Percentiles rank a stretch among this genome's conserved stretches.
phyloP scores from a whole-genome alignment of 2,113 vertebrate genomes.

The Catharus minimus region DNA sequence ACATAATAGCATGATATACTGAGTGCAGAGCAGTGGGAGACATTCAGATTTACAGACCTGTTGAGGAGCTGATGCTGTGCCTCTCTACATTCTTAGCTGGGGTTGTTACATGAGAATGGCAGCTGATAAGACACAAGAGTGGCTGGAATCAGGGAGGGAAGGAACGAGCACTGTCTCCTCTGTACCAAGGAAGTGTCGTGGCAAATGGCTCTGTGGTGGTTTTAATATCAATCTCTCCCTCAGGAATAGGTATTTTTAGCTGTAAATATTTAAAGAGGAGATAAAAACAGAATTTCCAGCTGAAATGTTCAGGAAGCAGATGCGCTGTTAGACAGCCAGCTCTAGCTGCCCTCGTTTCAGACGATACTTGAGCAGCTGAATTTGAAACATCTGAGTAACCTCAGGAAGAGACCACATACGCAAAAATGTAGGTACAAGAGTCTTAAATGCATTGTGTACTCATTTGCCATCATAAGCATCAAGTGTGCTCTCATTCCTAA shows the following conservation, averaged over 20 bases:
- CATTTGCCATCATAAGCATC: neutral
- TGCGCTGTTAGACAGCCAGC: neutral
- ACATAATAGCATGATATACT: neutral
- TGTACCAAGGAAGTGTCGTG: accelerated
- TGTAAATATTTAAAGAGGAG: neutral
- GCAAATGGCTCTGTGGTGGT: neutral
- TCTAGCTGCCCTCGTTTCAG: neutral
- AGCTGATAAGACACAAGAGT: neutral
- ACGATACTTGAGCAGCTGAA: neutral
- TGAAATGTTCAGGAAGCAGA: neutral
- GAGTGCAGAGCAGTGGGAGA: neutral
- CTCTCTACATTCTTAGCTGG: neutral
- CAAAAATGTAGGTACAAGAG: neutral
- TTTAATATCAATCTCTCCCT: neutral
- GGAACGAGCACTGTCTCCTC: neutral
- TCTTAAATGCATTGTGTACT: neutral
- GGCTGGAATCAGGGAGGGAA: neutral
- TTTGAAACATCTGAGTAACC: neutral
- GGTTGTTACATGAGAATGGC: accelerated
- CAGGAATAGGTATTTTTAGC: neutral
- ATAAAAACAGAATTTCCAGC: neutral
- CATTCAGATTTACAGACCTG: neutral
- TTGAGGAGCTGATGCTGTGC: neutral
- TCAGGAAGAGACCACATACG: neutral
- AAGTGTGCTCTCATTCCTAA: neutral